Evolutionary conservation across 1,140 invertebrate species (phyloP), one percentile per base, ranked within the genome.

Genomic region (Mya arenaria): DNA sequence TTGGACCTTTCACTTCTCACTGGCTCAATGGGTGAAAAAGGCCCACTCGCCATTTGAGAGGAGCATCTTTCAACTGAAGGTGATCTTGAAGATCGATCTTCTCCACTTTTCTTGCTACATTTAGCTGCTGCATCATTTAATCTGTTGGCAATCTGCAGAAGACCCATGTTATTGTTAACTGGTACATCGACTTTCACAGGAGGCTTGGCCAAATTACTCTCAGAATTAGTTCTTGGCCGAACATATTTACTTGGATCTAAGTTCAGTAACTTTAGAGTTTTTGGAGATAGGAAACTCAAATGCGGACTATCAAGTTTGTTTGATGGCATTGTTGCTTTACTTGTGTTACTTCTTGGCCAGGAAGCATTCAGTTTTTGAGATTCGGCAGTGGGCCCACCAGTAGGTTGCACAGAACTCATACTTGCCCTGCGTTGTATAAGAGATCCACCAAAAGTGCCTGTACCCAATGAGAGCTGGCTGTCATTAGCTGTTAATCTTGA

Each of bases 71-170:
- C 79, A 8, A 82, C 34, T 28, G 79, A 82, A 25, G 79, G 79
- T 34, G 79, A 82, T 56, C 79, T 41, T 10, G 71, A 75, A 25
- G 63, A 5, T 23, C 37, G 66, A 17, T 82, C 84, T 13, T 68
- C 73, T 48, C 63, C 63, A 25, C 82, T 82, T 4, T 66, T 41
- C 34, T 60, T 73, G 17, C 73, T 75, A 60, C 82, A 87, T 48
- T 84, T 84, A 8, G 87, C 87, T 4, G 91, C 91, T 34, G 90
- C 91, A 44, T 80, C 73, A 81, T 92, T 92, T 30, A 92, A 79
- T 56, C 91, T 69, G 30, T 89, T 83, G 4, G 88, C 90, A 62
- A 92, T 89, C 41, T 89, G 82, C 0, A 86, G 66, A 58, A 92
- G 77, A 23, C 87, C 85, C 78, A 88, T 83, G 19, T 89, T 88